Conservation (phyloP, 2,113 vertebrate species). For the Peromyscus maniculatus region DNA sequence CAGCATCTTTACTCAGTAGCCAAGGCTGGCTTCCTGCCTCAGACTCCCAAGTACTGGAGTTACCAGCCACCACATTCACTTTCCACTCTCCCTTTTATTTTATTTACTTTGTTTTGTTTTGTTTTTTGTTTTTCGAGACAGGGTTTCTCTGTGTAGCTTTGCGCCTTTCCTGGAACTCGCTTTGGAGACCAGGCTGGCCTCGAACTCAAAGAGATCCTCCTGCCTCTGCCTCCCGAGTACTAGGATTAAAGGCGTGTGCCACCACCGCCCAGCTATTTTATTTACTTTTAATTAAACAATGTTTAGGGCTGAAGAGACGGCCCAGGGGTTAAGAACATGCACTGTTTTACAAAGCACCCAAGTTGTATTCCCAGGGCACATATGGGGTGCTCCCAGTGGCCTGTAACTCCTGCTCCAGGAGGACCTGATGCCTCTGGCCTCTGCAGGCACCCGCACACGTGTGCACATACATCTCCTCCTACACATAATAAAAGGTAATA, state of each 20-base stretch:
- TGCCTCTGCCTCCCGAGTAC: no score
- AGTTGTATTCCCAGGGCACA: neutral
- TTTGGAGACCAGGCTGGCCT: no score
- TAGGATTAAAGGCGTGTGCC: no score
- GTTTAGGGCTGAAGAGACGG: neutral
- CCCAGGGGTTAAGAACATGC: neutral
- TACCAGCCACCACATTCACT: neutral
- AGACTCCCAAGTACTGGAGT: neutral
- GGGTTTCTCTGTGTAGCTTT: no score
- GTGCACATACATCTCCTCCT: neutral
- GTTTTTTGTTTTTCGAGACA: no score
- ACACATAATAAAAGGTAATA: neutral
- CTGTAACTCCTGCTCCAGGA: neutral
- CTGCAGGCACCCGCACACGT: neutral
- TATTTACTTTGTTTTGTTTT: neutral
- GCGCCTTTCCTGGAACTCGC: no score
- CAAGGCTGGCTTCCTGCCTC: neutral
- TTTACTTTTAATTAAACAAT: neutral
- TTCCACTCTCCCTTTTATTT: neutral
- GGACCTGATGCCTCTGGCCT: neutral
- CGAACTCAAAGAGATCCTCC: no score
- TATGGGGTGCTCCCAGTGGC: neutral
- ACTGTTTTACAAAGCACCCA: neutral
- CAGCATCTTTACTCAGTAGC: neutral
- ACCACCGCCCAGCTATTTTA: neutral